Evolutionary conservation across 2,888 invertebrate species (phyloP).

Genomic region (Plutella xylostella): DNA sequence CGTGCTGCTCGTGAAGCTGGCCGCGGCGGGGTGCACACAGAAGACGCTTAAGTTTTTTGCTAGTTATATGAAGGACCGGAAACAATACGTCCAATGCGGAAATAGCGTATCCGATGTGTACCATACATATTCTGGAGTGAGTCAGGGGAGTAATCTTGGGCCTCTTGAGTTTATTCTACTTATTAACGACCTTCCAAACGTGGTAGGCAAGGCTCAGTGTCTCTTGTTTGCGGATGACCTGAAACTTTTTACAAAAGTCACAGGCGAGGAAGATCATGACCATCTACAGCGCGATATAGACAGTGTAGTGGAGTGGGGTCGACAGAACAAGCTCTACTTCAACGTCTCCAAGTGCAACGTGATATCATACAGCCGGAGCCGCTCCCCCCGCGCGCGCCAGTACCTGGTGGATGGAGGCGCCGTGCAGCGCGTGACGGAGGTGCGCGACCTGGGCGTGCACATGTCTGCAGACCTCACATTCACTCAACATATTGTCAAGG

Average conservation of each 20-base stretch:
- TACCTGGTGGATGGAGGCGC: not conserved
- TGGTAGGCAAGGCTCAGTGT: slow-evolving; percentile 2
- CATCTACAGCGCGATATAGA: not conserved
- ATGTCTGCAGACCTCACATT: not conserved
- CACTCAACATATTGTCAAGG: too few species aligned
- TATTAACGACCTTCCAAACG: slow-evolving; percentile 11
- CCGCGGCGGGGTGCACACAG: not conserved
- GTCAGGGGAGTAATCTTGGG: slow-evolving; percentile 7
- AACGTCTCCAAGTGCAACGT: too few species aligned
- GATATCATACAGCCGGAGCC: not conserved
- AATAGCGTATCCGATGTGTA: not conserved
- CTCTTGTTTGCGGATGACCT: not conserved
- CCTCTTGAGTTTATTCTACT: slow-evolving; percentile 10
- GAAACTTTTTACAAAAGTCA: not conserved
- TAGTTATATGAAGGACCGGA: not conserved
- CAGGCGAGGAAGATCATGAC: too few species aligned
- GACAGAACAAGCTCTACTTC: too few species aligned
- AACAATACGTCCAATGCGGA: not conserved
- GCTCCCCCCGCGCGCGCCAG: not conserved
- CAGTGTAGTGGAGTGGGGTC: not conserved
- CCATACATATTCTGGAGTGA: not conserved
- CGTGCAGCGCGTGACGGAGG: not conserved
- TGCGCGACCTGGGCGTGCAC: not conserved
- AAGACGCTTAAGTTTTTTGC: not conserved
- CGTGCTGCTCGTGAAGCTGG: slow-evolving; percentile 5